Percentiles rank a stretch among this genome's conserved stretches.
Conservation (phyloP, 2,113 vertebrate genomes). For the Oreochromis tanganicae region DNA sequence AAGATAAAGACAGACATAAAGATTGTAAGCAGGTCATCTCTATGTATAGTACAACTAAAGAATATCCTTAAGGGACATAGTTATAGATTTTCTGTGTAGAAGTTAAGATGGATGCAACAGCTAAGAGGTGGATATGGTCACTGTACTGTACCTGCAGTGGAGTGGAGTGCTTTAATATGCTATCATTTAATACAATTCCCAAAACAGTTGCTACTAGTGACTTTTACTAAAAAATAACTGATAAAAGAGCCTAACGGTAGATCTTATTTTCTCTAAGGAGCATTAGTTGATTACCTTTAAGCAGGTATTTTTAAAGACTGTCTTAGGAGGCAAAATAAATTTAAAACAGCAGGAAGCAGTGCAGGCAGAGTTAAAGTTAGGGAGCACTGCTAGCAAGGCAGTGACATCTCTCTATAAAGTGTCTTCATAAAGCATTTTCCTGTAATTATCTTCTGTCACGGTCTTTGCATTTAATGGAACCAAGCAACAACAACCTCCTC, state of each 20-base stretch:
- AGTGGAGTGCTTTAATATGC: neutral
- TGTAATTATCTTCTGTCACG: neutral
- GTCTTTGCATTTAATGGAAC: neutral
- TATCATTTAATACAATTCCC: neutral
- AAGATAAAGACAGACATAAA: neutral
- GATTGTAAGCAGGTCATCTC: neutral
- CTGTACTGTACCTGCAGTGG: neutral
- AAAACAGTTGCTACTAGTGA: neutral
- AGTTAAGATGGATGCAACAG: neutral
- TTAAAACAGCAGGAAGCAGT: neutral
- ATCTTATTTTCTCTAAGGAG: neutral
- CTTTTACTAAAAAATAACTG: neutral
- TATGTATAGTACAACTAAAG: neutral
- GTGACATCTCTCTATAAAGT: neutral
- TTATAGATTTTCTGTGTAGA: conserved; percentile 11
- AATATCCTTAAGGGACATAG: neutral
- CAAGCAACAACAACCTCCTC: neutral
- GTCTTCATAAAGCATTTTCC: neutral
- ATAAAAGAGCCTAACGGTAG: neutral
- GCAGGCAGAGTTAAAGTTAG: neutral
- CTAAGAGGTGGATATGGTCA: neutral
- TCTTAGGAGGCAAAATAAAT: neutral
- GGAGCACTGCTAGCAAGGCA: neutral
- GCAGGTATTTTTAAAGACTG: neutral
- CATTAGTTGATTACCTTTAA: neutral